Base-by-base conservation (phyloP, 2,888 invertebrate species). In the Chironomus tentans region DNA sequence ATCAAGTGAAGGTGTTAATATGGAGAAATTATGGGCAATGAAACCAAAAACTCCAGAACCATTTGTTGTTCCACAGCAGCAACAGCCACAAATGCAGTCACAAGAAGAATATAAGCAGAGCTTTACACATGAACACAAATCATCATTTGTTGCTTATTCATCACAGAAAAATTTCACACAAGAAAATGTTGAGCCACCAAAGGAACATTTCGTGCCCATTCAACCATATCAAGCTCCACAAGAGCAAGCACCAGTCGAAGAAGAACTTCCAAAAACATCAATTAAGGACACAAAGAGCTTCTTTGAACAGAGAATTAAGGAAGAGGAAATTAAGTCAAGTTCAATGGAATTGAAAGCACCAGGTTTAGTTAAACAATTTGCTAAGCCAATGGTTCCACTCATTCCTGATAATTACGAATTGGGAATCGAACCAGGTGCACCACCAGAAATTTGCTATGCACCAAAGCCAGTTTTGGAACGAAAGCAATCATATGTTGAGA, bases 11-110 rank as follows among this genome's bases (percentile, higher is more conserved):
- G 90, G 86, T 0, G 80, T 90, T 68, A 85, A 87, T 76, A 90
- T 90, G 90, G 90, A 90, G 78, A 90, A 89, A 81, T 83, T 89
- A 0, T 90, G 90, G 90, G 86, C 88, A 6, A 71, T 89, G 0
- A 90, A 90, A 90, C 86, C 88, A 10, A 76, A 75, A 69, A 78
- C 79, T 3, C 82, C 83, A 1, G 82, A 81, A 77, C 79, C 79
- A 65, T 70, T 78, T 28, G 10, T 2, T 38, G 38, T 10, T 38
- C 77, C 69, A 12, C 61, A 56, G 48, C 61, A 56, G 48, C 13
- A 3, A 5, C 12, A 68, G 18, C 2, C 13, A 15, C 61, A 38
- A 38, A 28, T 28, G 6, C 38, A 38, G 10, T 10, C 38, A 38
- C 38, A 38, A 38, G 38, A 38, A 10, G 38, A 38, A 2, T 38